Conservation (phyloP, 37 sponge, comb jelly and placozoan genomes). For the Spongilla lacustris region DNA sequence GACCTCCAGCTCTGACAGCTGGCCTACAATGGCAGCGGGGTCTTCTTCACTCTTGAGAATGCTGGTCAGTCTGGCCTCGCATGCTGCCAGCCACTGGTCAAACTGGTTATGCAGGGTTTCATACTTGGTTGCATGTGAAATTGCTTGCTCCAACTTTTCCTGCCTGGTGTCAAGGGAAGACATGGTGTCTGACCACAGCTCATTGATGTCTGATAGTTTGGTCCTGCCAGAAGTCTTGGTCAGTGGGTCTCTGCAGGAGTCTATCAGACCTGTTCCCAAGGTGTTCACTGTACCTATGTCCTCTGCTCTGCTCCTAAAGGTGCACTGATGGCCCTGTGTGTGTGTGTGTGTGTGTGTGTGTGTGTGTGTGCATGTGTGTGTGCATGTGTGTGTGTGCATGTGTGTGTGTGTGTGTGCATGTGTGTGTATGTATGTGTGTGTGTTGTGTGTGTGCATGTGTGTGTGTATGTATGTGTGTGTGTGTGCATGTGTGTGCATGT, state of each 20-base stretch:
- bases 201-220: conserved; percentile 60
- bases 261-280: conserved; percentile 50
- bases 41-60: conserved; percentile 46
- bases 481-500: not conserved
- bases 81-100: conserved; percentile 49
- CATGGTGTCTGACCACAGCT: conserved; percentile 51
- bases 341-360: not conserved
- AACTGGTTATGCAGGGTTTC: conserved; percentile 40
- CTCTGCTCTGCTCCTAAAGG: conserved; percentile 44
- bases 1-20: conserved; percentile 54
- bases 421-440: not conserved
- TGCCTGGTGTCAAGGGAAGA: conserved; percentile 32
- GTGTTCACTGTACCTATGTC: conserved; percentile 41
- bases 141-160: conserved; percentile 35
- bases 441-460: not conserved
- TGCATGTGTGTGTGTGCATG: conserved; percentile 5
- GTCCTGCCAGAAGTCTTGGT: conserved; percentile 37
- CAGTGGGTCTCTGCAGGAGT: conserved; percentile 41
- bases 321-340: conserved; percentile 28
- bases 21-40: conserved; percentile 35
- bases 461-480: no score
- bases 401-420: not conserved
- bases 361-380: not conserved
- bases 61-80: conserved; percentile 37
- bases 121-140: conserved; percentile 50